Percentiles rank a stretch among this genome's conserved stretches.
Evolutionary conservation across 2,113 vertebrate genomes (phyloP).

Genomic region (Odocoileus virginianus): DNA sequence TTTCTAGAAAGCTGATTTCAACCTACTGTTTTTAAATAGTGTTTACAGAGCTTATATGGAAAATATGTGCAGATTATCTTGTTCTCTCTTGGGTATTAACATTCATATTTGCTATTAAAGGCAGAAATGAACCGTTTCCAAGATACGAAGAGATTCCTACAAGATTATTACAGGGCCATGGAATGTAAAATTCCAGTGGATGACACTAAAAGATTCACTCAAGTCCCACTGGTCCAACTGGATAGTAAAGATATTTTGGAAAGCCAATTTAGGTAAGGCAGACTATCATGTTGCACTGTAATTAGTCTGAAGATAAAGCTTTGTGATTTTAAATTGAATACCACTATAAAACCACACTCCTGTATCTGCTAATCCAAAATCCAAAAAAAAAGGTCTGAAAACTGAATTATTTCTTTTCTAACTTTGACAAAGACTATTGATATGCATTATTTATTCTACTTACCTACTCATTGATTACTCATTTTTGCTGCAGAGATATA

Average conservation of each 20-base stretch:
- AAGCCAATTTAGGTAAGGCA: constrained; percentile 47
- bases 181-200: constrained; percentile 77
- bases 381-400: neutral
- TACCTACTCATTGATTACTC: neutral
- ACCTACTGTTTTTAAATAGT: neutral
- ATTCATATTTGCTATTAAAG: constrained; percentile 75
- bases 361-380: neutral
- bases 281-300: neutral
- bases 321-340: neutral
- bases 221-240: constrained; percentile 81
- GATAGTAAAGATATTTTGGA: constrained; percentile 41
- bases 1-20: constrained; percentile 32
- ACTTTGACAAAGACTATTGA: neutral
- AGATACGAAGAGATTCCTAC: constrained; percentile 85
- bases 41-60: neutral
- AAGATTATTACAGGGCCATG: constrained; percentile 89
- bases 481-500: neutral
- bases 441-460: neutral
- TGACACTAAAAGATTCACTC: constrained; percentile 66
- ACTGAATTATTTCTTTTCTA: neutral
- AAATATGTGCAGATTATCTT: neutral
- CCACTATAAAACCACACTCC: neutral
- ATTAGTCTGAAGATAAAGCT: constrained; percentile 14
- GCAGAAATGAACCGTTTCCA: constrained; percentile 91
- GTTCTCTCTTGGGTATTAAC: neutral